These are phyloP conservation scores for Leptodactylus fallax DNA, from an alignment of 2,797 vertebrate species.

Conservation along the genomic window DNA sequence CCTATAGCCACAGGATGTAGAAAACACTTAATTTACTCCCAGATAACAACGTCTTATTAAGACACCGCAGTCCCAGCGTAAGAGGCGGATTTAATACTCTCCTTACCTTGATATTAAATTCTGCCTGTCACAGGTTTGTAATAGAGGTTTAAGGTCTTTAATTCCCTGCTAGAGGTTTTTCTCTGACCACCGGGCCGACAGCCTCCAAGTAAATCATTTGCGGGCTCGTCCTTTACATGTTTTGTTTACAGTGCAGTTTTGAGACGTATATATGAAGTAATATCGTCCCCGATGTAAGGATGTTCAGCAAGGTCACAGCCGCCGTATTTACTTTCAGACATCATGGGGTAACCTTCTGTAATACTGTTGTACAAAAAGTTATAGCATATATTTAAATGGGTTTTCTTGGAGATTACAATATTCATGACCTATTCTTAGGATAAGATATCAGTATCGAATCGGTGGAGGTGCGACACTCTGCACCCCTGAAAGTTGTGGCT, in stretches of 20 bases:
- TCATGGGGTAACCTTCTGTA: background rate
- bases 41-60: conserved; percentile 29
- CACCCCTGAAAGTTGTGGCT: too few relatives aligned
- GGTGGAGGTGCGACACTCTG: too few relatives aligned
- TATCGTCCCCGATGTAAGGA: background rate
- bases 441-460: too few relatives aligned
- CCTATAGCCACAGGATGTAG: background rate
- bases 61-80: background rate
- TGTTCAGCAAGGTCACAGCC: background rate
- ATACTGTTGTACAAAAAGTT: too few relatives aligned
- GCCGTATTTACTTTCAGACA: background rate
- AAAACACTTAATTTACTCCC: conserved; percentile 26
- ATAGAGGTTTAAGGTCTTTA: conserved; percentile 39
- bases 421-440: too few relatives aligned
- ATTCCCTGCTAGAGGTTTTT: conserved; percentile 6
- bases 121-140: conserved; percentile 32
- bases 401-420: too few relatives aligned
- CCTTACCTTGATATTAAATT: conserved; percentile 27
- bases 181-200: background rate
- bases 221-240: conserved; percentile 18
- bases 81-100: conserved; percentile 24
- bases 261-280: background rate
- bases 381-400: too few relatives aligned
- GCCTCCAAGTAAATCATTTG: conserved; percentile 15
- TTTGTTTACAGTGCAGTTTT: conserved; percentile 47